phyloP scores from a whole-genome alignment of 2,888 invertebrate species.

The Clivina fossor region DNA sequence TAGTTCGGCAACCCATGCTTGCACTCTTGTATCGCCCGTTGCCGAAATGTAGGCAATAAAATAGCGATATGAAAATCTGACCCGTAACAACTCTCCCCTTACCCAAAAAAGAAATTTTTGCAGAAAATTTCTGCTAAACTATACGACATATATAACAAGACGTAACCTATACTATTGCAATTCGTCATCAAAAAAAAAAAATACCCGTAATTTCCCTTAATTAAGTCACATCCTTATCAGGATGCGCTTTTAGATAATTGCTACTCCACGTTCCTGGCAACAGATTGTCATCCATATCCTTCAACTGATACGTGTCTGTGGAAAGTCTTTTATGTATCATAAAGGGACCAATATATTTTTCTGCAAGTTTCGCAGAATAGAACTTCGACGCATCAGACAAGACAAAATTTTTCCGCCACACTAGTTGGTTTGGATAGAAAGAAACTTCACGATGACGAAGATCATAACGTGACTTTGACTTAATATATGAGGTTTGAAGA shows the following conservation, averaged over 20 bases:
- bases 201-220: too few species aligned
- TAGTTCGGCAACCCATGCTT: too few species aligned
- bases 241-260: background rate
- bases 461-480: background rate
- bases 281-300: too few species aligned
- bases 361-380: constrained; percentile 3
- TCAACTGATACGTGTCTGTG: background rate
- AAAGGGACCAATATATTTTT: constrained; percentile 11
- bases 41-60: too few species aligned
- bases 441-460: background rate
- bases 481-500: background rate
- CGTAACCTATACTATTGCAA: too few species aligned
- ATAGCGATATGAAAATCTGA: too few species aligned
- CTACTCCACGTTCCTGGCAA: background rate
- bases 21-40: too few species aligned
- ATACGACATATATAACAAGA: too few species aligned
- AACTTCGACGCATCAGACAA: background rate
- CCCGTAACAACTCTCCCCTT: too few species aligned
- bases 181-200: too few species aligned
- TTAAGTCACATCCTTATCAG: background rate
- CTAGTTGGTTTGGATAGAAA: background rate
- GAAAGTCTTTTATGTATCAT: background rate
- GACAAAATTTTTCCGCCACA: constrained; percentile 18
- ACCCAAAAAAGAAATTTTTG: too few species aligned
- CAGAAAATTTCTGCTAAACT: too few species aligned